Conservation (phyloP, 2,797 vertebrate species). For the Ptychadena robeensis region DNA sequence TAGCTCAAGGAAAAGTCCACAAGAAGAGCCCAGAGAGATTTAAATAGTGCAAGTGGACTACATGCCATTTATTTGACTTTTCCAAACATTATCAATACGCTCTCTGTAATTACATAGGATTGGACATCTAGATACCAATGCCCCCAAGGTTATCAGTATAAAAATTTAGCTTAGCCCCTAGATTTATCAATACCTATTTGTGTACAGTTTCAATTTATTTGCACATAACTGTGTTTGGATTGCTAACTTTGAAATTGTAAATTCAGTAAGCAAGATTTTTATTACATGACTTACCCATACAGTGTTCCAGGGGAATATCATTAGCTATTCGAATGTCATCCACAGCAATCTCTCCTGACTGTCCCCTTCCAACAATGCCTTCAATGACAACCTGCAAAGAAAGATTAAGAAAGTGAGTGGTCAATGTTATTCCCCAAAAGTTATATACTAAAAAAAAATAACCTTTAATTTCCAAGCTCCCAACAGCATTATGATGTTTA, state of each 20-base stretch:
- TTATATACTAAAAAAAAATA: not conserved
- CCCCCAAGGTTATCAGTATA: too few species aligned
- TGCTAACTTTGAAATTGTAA: not conserved
- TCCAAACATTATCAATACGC: too few species aligned
- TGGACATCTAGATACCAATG: too few species aligned
- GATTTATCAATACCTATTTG: too few species aligned
- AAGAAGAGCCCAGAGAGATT: too few species aligned
- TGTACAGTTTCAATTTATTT: not conserved
- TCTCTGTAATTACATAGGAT: too few species aligned
- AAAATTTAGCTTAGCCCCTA: too few species aligned
- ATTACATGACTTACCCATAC: slow-evolving; percentile 84
- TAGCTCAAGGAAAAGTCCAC: too few species aligned
- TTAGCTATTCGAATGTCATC: slow-evolving; percentile 93
- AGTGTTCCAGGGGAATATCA: slow-evolving; percentile 87
- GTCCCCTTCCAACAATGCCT: slow-evolving; percentile 86
- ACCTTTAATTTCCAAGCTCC: not conserved
- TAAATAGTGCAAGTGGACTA: too few species aligned
- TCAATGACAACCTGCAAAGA: slow-evolving; percentile 90
- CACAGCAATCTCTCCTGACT: slow-evolving; percentile 87
- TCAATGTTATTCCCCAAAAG: not conserved
- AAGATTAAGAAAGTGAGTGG: slow-evolving; percentile 21
- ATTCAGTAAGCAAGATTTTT: not conserved
- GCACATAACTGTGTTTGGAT: not conserved
- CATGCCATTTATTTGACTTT: too few species aligned
- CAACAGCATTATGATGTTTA: not conserved